Evolutionary conservation across 2,113 vertebrate species (phyloP), one percentile per base, ranked within the genome.

Genomic region (Marmota monax): DNA sequence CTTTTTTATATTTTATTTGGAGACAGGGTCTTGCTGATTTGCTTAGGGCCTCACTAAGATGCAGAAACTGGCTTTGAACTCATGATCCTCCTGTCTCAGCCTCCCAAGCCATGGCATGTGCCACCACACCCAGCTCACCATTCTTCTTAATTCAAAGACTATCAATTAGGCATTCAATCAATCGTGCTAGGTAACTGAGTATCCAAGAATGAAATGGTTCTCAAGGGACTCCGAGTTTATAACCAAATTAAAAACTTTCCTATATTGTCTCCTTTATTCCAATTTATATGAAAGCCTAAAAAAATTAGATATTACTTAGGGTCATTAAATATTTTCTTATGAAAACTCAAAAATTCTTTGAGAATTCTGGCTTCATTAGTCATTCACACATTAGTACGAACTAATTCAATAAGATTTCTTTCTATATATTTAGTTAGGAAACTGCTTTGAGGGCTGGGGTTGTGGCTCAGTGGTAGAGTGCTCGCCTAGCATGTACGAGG

Each of bases 401-500:
- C 70, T 67, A 72, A 79, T 39, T 74, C 25, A 90, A 32, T 65
- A 94, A 39, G 37, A 45, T 20, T 69, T 22, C 53, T 82, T 88
- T 93, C 73, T 88, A 25, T 72, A 51, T 63, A 67, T n/a, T 37
- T 87, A 86, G 29, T 87, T 87, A 74, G 87, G 56, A 63, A 87
- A 27, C 48, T 90, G 13, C 18, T 23, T 32, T 92, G 2, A 45
- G 42, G 42, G 42, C 7, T 45, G 45, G 45, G 45, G 45, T 45
- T 45, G 45, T 45, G 45, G 45, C 45, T 45, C 45, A 45, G 45
- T 45, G 45, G 45, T 45, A 45, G 45, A 45, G 45, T 45, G 45
- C 45, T 45, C 45, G 8, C 45, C 45, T 45, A 45, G 45, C 45
- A 45, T 45, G 45, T 45, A 9, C 8, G 8, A 45, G 45, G 7